These are phyloP conservation scores for Eupithecia inturbata DNA, from an alignment of 2,888 invertebrate genomes.

Conservation along the genomic window DNA sequence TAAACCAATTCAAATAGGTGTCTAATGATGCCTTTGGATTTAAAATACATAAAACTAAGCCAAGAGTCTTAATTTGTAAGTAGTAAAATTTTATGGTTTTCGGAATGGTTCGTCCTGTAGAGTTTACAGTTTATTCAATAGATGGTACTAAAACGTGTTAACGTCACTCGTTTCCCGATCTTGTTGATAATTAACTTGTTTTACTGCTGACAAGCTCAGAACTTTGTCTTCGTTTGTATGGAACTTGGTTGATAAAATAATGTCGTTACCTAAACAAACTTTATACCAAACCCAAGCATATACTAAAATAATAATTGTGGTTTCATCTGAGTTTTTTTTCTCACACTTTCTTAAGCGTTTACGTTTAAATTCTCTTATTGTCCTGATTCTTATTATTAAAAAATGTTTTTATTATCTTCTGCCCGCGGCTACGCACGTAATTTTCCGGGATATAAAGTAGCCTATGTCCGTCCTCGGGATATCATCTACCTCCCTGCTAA, in stretches of 20 bases:
- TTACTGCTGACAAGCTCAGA: background rate
- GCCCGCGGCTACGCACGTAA: too few species aligned
- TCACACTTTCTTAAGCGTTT: background rate
- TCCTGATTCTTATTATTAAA: background rate
- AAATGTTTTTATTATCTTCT: too few species aligned
- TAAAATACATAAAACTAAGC: constrained; percentile 4
- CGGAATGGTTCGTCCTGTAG: background rate
- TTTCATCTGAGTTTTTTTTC: background rate
- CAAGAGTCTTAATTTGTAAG: constrained; percentile 3
- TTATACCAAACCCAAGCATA: background rate
- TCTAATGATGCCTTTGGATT: constrained; percentile 11
- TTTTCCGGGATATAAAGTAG: too few species aligned
- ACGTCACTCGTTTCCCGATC: background rate
- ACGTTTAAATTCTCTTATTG: background rate
- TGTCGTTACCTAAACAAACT: background rate
- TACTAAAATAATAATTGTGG: background rate
- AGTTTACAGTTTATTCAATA: background rate
- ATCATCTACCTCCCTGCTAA: too few species aligned
- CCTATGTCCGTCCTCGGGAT: too few species aligned
- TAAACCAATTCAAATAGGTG: constrained; percentile 9
- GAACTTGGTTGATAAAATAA: background rate
- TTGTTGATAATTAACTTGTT: background rate
- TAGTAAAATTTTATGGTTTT: constrained; percentile 12
- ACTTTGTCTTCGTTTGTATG: background rate
- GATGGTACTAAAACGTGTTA: constrained; percentile 7